Percentiles rank a stretch among this genome's conserved stretches.
phyloP scores from a whole-genome alignment of 1,140 invertebrate species.

The Metaphire vulgaris region DNA sequence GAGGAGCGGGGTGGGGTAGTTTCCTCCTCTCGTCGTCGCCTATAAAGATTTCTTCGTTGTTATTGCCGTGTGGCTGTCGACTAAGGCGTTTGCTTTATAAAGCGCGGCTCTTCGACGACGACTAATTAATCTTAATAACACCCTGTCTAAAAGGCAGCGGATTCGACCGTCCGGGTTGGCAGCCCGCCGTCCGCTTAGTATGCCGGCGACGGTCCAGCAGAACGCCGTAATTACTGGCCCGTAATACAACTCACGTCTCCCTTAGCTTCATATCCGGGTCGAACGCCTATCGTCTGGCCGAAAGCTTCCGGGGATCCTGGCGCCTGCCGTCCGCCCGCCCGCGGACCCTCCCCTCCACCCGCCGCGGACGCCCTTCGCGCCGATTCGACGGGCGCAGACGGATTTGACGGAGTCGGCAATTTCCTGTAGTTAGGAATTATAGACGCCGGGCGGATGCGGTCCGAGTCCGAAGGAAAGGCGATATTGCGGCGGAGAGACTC shows the following conservation, averaged over 20 bases:
- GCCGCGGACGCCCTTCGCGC: too few species aligned
- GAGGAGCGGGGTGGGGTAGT: too few species aligned
- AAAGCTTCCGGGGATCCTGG: background rate
- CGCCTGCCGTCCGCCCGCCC: too few species aligned
- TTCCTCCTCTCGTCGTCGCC: too few species aligned
- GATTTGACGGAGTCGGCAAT: background rate
- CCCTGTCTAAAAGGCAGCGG: background rate
- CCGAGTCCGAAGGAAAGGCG: background rate
- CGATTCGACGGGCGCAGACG: background rate
- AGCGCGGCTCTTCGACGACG: background rate
- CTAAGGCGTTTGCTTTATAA: background rate
- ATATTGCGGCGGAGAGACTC: too few species aligned
- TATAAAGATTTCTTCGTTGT: too few species aligned
- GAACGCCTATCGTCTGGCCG: background rate
- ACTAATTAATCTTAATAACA: constrained; percentile 1
- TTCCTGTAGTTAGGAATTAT: background rate
- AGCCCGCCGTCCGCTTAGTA: background rate
- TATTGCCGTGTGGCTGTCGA: background rate
- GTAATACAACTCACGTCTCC: background rate
- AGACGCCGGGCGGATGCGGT: background rate
- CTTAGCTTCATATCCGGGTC: background rate
- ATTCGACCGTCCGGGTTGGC: background rate
- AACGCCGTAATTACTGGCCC: background rate
- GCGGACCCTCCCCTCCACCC: background rate
- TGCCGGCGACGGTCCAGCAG: background rate